These are phyloP conservation scores for Xanthostigma xanthostigma DNA, from an alignment of 2,888 invertebrate genomes.

Conservation along the genomic window DNA sequence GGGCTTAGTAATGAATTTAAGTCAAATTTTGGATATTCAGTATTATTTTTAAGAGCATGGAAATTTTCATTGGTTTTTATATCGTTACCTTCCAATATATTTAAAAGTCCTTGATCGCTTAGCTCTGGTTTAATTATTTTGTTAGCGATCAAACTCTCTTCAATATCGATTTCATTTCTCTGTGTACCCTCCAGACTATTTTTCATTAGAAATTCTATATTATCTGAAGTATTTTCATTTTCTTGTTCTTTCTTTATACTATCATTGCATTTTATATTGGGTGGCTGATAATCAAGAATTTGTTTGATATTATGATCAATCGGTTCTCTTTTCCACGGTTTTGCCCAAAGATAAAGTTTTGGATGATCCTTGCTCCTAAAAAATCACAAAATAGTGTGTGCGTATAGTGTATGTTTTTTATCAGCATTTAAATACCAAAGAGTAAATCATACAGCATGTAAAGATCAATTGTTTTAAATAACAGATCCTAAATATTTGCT, in stretches of 20 bases:
- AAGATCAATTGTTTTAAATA: too few relatives aligned
- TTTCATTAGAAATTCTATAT: conserved; percentile 4
- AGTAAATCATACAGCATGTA: too few relatives aligned
- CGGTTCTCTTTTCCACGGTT: conserved; percentile 55
- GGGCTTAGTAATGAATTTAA: conserved; percentile 17
- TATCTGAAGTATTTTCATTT: neutral
- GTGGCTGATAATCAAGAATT: neutral
- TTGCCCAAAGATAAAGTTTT: conserved; percentile 75
- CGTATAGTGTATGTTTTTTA: neutral
- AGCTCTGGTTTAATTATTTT: neutral
- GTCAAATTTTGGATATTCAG: conserved; percentile 16
- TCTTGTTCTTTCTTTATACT: neutral
- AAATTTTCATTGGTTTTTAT: neutral
- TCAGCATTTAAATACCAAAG: too few relatives aligned
- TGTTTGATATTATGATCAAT: conserved; percentile 5
- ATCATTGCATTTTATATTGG: neutral
- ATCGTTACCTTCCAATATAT: conserved; percentile 1
- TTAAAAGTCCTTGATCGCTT: conserved; percentile 1
- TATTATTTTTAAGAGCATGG: neutral
- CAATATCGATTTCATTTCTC: neutral
- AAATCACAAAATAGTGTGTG: conserved; percentile 12
- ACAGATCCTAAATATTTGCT: too few relatives aligned
- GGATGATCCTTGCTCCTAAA: conserved; percentile 64
- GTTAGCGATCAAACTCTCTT: neutral
- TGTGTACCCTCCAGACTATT: neutral